phyloP scores from a whole-genome alignment of 30 jellyfish, hydroid and myxozoan genomes.

The Nemopilema nomurai region DNA sequence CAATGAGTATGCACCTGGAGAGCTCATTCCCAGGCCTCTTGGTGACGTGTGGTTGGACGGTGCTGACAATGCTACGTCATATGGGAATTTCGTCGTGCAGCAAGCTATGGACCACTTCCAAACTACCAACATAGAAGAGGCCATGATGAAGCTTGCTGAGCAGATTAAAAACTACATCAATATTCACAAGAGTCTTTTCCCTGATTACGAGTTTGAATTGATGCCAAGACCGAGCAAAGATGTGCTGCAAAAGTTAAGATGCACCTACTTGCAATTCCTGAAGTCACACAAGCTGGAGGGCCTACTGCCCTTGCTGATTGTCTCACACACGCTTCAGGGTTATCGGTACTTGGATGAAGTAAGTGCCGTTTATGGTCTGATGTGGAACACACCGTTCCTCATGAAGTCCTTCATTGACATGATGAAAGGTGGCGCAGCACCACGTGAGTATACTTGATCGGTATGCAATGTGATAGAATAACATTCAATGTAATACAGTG shows the following conservation, averaged over 20 bases:
- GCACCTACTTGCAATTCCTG: slow-evolving; percentile 60
- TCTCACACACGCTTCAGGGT: slow-evolving; percentile 74
- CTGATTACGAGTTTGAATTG: slow-evolving; percentile 59
- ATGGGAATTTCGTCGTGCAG: slow-evolving; percentile 33
- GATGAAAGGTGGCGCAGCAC: slow-evolving; percentile 25
- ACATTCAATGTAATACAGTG: no score
- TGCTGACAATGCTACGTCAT: slow-evolving; percentile 36
- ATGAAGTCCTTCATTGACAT: slow-evolving; percentile 31
- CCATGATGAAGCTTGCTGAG: slow-evolving; percentile 14
- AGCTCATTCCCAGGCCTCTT: slow-evolving; percentile 42
- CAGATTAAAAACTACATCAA: slow-evolving; percentile 21
- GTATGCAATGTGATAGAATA: no score
- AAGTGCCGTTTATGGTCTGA: slow-evolving; percentile 67
- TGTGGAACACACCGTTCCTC: slow-evolving; percentile 78
- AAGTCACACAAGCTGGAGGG: slow-evolving; percentile 38
- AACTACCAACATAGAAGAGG: slow-evolving; percentile 4
- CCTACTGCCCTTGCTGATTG: slow-evolving; percentile 55
- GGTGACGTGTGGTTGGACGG: slow-evolving; percentile 82
- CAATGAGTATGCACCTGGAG: slow-evolving; percentile 60
- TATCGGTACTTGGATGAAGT: slow-evolving; percentile 67
- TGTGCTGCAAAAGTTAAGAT: slow-evolving; percentile 18
- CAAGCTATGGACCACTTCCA: slow-evolving; percentile 42
- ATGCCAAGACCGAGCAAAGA: slow-evolving; percentile 69
- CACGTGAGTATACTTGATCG: slow-evolving; percentile 41
- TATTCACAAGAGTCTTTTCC: slow-evolving; percentile 49